Evolutionary conservation across 2,888 invertebrate species (phyloP).

Genomic region (Drosophila quinaria): DNA sequence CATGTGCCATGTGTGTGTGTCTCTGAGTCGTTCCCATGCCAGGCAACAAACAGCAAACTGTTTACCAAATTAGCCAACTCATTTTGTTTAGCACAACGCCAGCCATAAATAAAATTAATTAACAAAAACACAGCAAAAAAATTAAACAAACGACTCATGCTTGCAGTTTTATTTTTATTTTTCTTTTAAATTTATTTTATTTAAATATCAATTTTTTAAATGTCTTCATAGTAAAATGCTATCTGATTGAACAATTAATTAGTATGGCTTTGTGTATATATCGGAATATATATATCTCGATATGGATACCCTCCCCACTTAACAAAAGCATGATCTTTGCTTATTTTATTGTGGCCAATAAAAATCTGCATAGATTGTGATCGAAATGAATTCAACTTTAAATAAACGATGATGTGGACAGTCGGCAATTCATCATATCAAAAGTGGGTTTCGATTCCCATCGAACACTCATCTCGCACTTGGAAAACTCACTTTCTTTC

Average conservation of each 20-base stretch:
- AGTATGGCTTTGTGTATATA: slow-evolving; percentile 55
- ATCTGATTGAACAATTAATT: slow-evolving; percentile 80
- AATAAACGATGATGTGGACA: slow-evolving; percentile 63
- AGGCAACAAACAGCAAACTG: slow-evolving; percentile 36
- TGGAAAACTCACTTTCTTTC: slow-evolving; percentile 6
- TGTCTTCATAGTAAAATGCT: slow-evolving; percentile 74
- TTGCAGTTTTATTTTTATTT: slow-evolving; percentile 49
- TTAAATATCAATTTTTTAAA: slow-evolving; percentile 74
- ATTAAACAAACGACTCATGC: slow-evolving; percentile 27
- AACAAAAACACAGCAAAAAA: slow-evolving; percentile 50
- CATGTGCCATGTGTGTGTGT: not conserved
- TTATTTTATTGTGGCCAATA: slow-evolving; percentile 41
- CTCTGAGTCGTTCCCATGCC: slow-evolving; percentile 60
- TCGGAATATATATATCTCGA: slow-evolving; percentile 3
- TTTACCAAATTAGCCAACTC: slow-evolving; percentile 68
- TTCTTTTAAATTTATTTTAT: slow-evolving; percentile 60
- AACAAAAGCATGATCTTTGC: slow-evolving; percentile 36
- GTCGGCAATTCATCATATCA: slow-evolving; percentile 60
- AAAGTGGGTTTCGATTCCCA: slow-evolving; percentile 9
- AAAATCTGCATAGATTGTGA: slow-evolving; percentile 64
- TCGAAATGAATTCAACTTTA: slow-evolving; percentile 72
- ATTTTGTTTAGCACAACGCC: slow-evolving; percentile 66
- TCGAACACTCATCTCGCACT: slow-evolving; percentile 4
- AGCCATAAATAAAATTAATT: slow-evolving; percentile 68
- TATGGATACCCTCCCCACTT: not conserved